Evolutionary conservation across 2,888 invertebrate genomes (phyloP).

Genomic region (Sphaeridia pumilis): DNA sequence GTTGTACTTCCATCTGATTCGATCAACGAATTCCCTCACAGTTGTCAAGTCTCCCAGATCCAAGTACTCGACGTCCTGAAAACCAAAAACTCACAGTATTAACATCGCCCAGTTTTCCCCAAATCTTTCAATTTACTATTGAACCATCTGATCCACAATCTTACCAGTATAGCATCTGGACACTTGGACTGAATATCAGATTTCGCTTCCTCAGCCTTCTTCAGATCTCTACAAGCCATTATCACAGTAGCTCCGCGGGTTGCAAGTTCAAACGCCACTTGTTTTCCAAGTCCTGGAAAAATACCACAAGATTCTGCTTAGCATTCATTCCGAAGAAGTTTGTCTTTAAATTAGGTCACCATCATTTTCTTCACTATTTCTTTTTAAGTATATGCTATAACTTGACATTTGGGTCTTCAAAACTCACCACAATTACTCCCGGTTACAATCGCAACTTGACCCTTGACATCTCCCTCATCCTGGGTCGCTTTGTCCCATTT

Average conservation of each 20-base stretch:
- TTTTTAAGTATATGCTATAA: too few relatives aligned
- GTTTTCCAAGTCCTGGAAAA: slow-evolving; percentile 7
- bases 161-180: slow-evolving; percentile 10
- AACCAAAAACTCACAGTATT: too few relatives aligned
- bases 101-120: too few relatives aligned
- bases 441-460: slow-evolving; percentile 4
- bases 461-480: background rate
- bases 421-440: slow-evolving; percentile 11
- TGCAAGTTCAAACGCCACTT: slow-evolving; percentile 9
- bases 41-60: slow-evolving; percentile 63
- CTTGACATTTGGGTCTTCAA: background rate
- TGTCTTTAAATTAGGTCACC: too few relatives aligned
- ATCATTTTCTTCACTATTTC: too few relatives aligned
- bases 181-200: background rate
- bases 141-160: background rate
- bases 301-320: too few relatives aligned
- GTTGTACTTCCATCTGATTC: slow-evolving; percentile 53
- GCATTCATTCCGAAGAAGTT: too few relatives aligned
- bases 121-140: too few relatives aligned
- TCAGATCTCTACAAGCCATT: slow-evolving; percentile 9
- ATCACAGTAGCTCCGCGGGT: background rate
- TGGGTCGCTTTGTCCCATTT: background rate
- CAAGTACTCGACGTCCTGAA: slow-evolving; percentile 43
- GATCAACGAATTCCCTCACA: slow-evolving; percentile 57
- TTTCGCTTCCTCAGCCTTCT: slow-evolving; percentile 4